These are phyloP conservation scores for Scophthalmus maximus DNA, from an alignment of 2,113 vertebrate genomes.

Conservation along the genomic window DNA sequence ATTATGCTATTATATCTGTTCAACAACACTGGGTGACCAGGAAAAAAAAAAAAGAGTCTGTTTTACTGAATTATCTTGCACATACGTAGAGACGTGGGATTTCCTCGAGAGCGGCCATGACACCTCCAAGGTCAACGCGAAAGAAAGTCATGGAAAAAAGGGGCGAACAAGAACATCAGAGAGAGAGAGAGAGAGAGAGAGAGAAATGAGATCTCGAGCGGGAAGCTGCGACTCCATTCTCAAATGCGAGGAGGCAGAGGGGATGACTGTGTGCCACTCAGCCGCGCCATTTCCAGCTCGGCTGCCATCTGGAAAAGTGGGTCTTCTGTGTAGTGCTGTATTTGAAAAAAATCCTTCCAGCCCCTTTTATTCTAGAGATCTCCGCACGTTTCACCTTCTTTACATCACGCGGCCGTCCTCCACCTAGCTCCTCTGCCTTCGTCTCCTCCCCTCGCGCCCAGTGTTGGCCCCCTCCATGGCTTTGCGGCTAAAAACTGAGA, in stretches of 20 bases:
- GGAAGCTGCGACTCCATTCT: background rate
- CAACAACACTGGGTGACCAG: too few species aligned
- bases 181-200: background rate
- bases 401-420: slow-evolving; percentile 22
- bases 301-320: slow-evolving; percentile 22
- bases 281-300: background rate
- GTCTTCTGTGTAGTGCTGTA: background rate
- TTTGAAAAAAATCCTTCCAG: too few species aligned
- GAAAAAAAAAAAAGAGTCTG: too few species aligned
- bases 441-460: slow-evolving; percentile 14
- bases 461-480: slow-evolving; percentile 1
- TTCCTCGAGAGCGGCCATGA: background rate
- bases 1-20: too few species aligned
- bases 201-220: background rate
- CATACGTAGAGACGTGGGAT: too few species aligned
- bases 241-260: slow-evolving; percentile 1
- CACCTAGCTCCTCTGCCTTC: background rate
- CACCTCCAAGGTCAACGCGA: background rate
- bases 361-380: background rate
- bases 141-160: background rate
- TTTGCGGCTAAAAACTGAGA: slow-evolving; percentile 51
- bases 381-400: slow-evolving; percentile 36
- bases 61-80: background rate
- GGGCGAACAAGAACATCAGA: background rate
- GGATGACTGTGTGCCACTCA: slow-evolving; percentile 5